phyloP scores from a whole-genome alignment of 2,113 vertebrate species.

The Sarotherodon lohbergeri region DNA sequence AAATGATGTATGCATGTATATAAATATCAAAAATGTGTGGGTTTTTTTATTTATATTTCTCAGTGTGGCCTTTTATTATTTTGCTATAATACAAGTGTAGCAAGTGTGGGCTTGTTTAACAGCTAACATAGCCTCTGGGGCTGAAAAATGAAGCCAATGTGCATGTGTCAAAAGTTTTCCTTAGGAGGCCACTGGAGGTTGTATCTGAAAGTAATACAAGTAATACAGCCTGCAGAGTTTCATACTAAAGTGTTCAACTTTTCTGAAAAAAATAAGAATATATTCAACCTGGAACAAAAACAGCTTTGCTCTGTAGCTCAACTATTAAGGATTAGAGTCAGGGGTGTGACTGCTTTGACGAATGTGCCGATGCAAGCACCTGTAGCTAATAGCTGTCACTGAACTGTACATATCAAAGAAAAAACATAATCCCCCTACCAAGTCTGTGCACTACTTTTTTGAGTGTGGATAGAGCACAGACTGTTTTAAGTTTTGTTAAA shows the following conservation, averaged over 20 bases:
- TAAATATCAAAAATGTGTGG: neutral
- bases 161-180: neutral
- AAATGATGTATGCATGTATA: neutral
- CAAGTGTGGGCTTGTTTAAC: neutral
- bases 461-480: neutral
- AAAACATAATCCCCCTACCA: neutral
- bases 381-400: neutral
- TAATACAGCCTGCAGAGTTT: neutral
- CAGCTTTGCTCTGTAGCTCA: neutral
- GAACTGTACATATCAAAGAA: neutral
- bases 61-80: neutral
- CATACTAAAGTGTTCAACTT: neutral
- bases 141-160: neutral
- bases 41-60: neutral
- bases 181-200: neutral
- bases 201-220: neutral
- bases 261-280: neutral
- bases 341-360: neutral
- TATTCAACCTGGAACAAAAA: neutral
- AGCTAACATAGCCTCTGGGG: neutral
- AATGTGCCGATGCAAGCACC: neutral
- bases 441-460: neutral
- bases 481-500: neutral
- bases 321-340: neutral
- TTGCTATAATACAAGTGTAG: neutral